A percentile compares a stretch with the other conserved stretches of the same genome.
These are phyloP conservation scores for Malacoctenus gilli DNA, from an alignment of 2,797 vertebrate species.

Conservation along the genomic window DNA sequence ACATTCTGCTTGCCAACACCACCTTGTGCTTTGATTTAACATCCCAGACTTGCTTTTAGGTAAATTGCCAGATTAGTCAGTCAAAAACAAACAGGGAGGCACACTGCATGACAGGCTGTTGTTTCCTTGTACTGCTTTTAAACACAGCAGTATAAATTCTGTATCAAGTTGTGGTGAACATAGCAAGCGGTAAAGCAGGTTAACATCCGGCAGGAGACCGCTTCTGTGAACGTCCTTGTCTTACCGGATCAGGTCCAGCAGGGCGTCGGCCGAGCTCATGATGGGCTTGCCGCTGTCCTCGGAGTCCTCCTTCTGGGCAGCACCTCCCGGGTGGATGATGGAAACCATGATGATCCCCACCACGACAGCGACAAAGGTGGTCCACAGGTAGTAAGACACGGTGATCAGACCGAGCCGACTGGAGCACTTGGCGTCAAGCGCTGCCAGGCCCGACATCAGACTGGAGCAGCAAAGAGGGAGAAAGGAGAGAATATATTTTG, in stretches of 20 bases:
- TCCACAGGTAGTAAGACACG: slow-evolving; percentile 96
- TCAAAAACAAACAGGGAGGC: no score
- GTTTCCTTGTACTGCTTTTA: no score
- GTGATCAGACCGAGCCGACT: slow-evolving; percentile 94
- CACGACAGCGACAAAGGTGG: slow-evolving; percentile 93
- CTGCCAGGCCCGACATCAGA: slow-evolving; percentile 95
- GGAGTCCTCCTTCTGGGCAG: slow-evolving; percentile 91
- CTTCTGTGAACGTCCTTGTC: background rate
- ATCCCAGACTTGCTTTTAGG: no score
- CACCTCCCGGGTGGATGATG: slow-evolving; percentile 93
- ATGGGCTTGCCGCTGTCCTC: slow-evolving; percentile 90
- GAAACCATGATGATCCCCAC: slow-evolving; percentile 97
- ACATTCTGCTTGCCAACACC: no score
- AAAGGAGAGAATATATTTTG: no score
- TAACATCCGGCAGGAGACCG: no score
- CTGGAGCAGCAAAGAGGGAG: slow-evolving; percentile 71
- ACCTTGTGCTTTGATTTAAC: no score
- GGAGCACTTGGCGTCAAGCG: slow-evolving; percentile 94
- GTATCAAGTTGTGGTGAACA: no score
- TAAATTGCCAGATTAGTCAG: no score
- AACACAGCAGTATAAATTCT: no score
- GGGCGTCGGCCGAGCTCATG: slow-evolving; percentile 95
- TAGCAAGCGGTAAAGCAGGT: no score
- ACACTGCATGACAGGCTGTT: no score
- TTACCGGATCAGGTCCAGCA: slow-evolving; percentile 96